Conservation (phyloP, 2,888 invertebrate genomes). For the Drosophila koepferae region DNA sequence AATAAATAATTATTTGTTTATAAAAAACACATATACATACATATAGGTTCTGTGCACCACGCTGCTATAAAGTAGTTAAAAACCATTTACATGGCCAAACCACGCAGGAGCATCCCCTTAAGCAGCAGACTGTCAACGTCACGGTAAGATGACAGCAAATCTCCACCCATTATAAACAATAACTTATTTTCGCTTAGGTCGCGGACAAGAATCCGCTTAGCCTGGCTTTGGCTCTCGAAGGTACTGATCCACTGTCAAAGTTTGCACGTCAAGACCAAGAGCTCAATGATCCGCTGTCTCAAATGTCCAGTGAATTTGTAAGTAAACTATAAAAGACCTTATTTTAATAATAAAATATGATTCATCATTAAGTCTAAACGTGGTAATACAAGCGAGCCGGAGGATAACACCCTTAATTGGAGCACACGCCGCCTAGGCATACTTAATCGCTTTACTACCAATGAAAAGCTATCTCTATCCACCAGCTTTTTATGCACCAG, state of each 20-base stretch:
- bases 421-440: constrained; percentile 90
- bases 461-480: constrained; percentile 95
- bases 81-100: constrained; percentile 70
- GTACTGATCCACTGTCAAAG: constrained; percentile 90
- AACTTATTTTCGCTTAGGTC: constrained; percentile 82
- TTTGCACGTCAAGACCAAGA: constrained; percentile 87
- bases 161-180: constrained; percentile 11
- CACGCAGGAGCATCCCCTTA: constrained; percentile 87
- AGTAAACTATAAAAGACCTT: constrained; percentile 23
- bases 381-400: constrained; percentile 73
- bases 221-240: constrained; percentile 86
- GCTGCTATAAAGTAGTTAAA: constrained; percentile 75
- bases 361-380: constrained; percentile 42
- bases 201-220: constrained; percentile 86
- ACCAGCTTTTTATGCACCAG: constrained; percentile 93
- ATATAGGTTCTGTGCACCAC: constrained; percentile 82
- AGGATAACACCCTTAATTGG: constrained; percentile 89
- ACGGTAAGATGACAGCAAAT: constrained; percentile 13
- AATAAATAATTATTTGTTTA: constrained; percentile 46
- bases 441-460: constrained; percentile 95
- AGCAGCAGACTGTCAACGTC: constrained; percentile 86
- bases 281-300: constrained; percentile 88
- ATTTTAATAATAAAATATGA: not conserved
- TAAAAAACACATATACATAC: constrained; percentile 18
- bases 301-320: constrained; percentile 86